phyloP scores from a whole-genome alignment of 1,140 invertebrate genomes.

The Orius laevigatus region DNA sequence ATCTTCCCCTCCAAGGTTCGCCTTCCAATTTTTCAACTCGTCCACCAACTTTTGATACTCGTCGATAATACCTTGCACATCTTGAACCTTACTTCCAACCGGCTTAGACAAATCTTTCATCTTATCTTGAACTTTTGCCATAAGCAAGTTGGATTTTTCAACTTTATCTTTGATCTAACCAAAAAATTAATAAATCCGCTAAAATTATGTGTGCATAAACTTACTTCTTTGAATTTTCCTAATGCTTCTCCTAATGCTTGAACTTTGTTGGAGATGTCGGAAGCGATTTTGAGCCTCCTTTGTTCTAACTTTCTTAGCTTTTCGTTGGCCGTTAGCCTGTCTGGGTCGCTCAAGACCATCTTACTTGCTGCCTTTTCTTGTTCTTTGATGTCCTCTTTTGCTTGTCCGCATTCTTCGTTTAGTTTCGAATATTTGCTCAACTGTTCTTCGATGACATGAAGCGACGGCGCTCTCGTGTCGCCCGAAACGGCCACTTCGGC shows the following conservation, averaged over 20 bases:
- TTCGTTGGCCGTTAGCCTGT: conserved; percentile 63
- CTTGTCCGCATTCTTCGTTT: conserved; percentile 51
- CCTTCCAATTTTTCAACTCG: conserved; percentile 63
- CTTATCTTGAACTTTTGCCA: conserved; percentile 64
- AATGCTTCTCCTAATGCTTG: conserved; percentile 53
- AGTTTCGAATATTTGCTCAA: conserved; percentile 66
- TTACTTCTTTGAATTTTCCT: conserved; percentile 53
- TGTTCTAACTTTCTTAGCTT: conserved; percentile 60
- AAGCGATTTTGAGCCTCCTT: conserved; percentile 51
- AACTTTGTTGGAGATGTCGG: conserved; percentile 57
- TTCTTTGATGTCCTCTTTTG: conserved; percentile 50
- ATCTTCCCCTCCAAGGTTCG: conserved; percentile 51
- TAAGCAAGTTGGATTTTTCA: conserved; percentile 59
- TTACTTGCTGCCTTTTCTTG: conserved; percentile 62
- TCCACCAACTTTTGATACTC: conserved; percentile 54
- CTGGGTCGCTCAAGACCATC: conserved; percentile 68
- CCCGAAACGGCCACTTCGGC: conserved; percentile 67
- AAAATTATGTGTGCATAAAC: not conserved
- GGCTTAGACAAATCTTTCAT: conserved; percentile 68
- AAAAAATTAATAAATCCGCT: not conserved
- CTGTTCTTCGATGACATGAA: conserved; percentile 71
- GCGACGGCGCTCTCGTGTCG: conserved; percentile 55
- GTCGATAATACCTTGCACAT: conserved; percentile 58
- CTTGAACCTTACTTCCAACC: conserved; percentile 67
- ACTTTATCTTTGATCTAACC: conserved; percentile 43